Evolutionary conservation across 2,797 vertebrate genomes (phyloP).

Genomic region (Denticeps clupeoides): DNA sequence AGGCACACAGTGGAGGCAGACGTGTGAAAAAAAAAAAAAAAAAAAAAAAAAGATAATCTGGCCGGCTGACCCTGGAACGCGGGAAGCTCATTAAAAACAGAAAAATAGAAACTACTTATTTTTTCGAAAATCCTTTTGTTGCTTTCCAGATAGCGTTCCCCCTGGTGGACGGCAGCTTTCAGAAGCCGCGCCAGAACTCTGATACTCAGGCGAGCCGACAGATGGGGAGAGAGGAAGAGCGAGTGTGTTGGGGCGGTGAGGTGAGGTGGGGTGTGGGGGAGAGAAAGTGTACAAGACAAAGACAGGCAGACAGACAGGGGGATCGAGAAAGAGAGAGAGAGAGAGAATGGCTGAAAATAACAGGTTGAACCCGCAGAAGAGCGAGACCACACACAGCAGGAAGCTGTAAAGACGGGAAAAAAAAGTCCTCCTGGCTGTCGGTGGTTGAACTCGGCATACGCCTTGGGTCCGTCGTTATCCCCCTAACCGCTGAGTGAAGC

Average conservation of each 20-base stretch:
- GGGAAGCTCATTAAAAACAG: conserved; percentile 19
- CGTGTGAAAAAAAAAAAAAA: no score
- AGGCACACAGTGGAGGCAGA: no score
- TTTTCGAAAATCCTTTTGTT: conserved; percentile 44
- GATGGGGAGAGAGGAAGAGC: conserved; percentile 24
- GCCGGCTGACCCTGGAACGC: conserved; percentile 5
- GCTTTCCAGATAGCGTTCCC: conserved; percentile 38
- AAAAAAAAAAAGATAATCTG: neutral
- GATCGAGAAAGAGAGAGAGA: conserved; percentile 18
- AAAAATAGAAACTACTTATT: conserved; percentile 25
- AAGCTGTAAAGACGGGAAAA: neutral
- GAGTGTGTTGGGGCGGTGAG: conserved; percentile 21
- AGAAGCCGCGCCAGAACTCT: conserved; percentile 18
- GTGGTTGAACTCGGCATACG: no score
- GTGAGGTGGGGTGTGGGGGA: conserved; percentile 12
- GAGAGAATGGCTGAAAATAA: neutral
- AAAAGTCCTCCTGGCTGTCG: no score
- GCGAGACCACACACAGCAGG: neutral
- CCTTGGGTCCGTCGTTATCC: no score
- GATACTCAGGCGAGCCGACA: conserved; percentile 23
- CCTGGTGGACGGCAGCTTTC: conserved; percentile 16
- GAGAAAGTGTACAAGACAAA: neutral
- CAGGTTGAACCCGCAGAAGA: neutral
- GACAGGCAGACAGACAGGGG: conserved; percentile 5
- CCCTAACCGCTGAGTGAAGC: no score